Evolutionary conservation across 2,797 vertebrate genomes (phyloP).

Genomic region (Anniella stebbinsi): DNA sequence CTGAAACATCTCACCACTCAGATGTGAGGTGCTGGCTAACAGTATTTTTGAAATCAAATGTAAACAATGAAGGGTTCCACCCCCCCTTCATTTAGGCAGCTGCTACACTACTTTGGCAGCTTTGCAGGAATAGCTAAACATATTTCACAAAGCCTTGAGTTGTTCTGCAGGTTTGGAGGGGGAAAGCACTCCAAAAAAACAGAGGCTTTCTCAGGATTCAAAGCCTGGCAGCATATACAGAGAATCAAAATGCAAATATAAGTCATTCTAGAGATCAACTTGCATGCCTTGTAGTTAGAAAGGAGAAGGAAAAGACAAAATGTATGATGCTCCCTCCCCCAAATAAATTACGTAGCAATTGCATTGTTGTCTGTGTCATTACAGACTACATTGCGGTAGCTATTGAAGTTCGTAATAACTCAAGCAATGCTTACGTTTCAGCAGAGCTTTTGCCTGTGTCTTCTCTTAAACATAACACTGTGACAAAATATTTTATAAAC

Average conservation of each 20-base stretch:
- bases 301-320: neutral
- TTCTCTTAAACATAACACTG: slow-evolving; percentile 65
- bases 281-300: neutral
- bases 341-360: slow-evolving; percentile 39
- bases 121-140: neutral
- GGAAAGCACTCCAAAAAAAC: neutral
- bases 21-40: too few relatives aligned
- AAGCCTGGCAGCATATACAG: neutral
- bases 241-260: neutral
- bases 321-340: neutral
- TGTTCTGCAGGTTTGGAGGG: neutral
- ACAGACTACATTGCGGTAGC: slow-evolving; percentile 29
- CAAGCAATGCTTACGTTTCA: slow-evolving; percentile 69
- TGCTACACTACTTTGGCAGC: neutral
- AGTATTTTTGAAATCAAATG: too few relatives aligned
- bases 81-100: neutral
- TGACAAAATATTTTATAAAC: slow-evolving; percentile 68
- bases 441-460: slow-evolving; percentile 62
- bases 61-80: neutral
- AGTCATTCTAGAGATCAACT: neutral
- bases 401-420: slow-evolving; percentile 58
- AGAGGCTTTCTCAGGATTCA: neutral
- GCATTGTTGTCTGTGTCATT: slow-evolving; percentile 47
- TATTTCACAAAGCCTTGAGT: neutral
- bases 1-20: too few relatives aligned